These are phyloP conservation scores for Paedocypris sp. DNA, from an alignment of 2,113 vertebrate species.

Conservation along the genomic window DNA sequence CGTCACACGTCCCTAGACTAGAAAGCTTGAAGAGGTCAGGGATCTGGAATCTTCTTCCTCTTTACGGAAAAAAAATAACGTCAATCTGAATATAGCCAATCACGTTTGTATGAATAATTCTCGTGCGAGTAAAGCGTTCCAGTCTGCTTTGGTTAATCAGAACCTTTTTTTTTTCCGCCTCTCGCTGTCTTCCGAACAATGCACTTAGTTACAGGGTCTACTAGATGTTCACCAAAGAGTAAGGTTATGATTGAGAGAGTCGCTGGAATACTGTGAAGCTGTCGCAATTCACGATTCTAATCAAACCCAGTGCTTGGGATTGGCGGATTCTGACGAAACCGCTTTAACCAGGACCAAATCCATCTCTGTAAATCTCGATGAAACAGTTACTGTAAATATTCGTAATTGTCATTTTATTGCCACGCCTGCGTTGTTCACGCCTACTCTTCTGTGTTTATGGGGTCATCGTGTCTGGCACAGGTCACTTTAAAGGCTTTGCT, in stretches of 20 bases:
- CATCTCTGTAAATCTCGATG: constrained; percentile 41
- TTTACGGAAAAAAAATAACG: too few species aligned
- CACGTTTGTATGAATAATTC: constrained; percentile 25
- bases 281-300: too few species aligned
- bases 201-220: background rate
- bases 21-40: constrained; percentile 14
- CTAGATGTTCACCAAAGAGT: constrained; percentile 6
- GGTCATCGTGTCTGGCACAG: constrained; percentile 52
- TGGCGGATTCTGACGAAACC: background rate
- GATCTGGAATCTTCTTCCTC: constrained; percentile 32
- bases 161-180: too few species aligned
- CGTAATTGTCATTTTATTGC: constrained; percentile 40
- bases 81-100: too few species aligned
- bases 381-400: constrained; percentile 48
- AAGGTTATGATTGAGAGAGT: background rate
- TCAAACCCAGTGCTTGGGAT: too few species aligned
- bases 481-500: constrained; percentile 57
- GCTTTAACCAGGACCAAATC: constrained; percentile 19
- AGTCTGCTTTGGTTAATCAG: constrained; percentile 19
- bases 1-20: too few species aligned
- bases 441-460: constrained; percentile 35
- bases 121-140: constrained; percentile 22
- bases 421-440: constrained; percentile 14
- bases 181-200: too few species aligned
- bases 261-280: background rate